phyloP scores from a whole-genome alignment of 1,140 invertebrate species.

The Ylistrum balloti region DNA sequence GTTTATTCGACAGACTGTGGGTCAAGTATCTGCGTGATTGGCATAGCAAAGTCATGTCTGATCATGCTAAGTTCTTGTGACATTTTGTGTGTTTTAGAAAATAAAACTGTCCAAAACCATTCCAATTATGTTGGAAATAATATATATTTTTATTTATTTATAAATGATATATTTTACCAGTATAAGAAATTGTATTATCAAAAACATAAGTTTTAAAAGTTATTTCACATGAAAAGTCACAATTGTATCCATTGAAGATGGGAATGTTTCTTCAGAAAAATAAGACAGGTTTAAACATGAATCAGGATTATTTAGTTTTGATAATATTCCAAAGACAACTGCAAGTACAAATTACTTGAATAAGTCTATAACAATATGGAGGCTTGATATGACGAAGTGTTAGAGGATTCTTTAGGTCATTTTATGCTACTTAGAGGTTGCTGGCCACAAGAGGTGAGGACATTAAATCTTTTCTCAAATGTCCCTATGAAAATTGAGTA shows the following conservation, averaged over 20 bases:
- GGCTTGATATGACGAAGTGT: too few species aligned
- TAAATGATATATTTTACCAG: neutral
- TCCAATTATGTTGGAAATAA: neutral
- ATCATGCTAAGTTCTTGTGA: neutral
- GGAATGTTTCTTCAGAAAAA: too few species aligned
- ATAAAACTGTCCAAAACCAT: slow-evolving; percentile 3
- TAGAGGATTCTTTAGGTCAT: too few species aligned
- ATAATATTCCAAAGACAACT: too few species aligned
- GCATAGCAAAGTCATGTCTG: neutral
- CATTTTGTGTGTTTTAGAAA: neutral
- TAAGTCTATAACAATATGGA: too few species aligned
- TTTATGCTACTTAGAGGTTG: too few species aligned
- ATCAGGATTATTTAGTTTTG: too few species aligned
- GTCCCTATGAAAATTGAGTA: neutral
- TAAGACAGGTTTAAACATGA: too few species aligned
- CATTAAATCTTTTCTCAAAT: neutral
- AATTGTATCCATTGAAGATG: neutral
- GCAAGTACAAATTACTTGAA: too few species aligned
- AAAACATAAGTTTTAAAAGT: neutral
- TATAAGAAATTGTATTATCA: neutral
- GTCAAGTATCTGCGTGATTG: neutral
- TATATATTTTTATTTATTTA: neutral
- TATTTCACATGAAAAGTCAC: too few species aligned
- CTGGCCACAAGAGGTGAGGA: neutral
- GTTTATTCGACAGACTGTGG: slow-evolving; percentile 1